Evolutionary conservation across 2,888 invertebrate genomes (phyloP).

Genomic region (Boloria euphrosyne): DNA sequence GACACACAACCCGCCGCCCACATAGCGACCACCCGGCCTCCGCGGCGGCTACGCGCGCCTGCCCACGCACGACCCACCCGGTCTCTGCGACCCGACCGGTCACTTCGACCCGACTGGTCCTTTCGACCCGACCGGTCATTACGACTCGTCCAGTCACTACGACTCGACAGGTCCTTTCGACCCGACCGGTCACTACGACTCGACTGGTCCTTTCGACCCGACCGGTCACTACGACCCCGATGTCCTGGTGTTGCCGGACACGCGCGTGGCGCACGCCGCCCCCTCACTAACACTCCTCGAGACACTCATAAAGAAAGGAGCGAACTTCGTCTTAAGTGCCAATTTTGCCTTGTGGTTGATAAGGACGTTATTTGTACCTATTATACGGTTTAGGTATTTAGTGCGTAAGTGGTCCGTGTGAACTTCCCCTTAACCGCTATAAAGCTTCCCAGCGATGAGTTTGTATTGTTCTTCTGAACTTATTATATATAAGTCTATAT

Average conservation of each 20-base stretch:
- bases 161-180: constrained; percentile 26
- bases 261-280: constrained; percentile 38
- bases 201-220: constrained; percentile 26
- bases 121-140: constrained; percentile 24
- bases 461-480: neutral
- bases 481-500: neutral
- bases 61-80: constrained; percentile 21
- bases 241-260: constrained; percentile 20
- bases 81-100: neutral
- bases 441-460: constrained; percentile 51
- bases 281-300: constrained; percentile 52
- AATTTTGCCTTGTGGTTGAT: constrained; percentile 83
- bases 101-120: constrained; percentile 11
- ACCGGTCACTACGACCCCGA: constrained; percentile 23
- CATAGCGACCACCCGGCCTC: constrained; percentile 59
- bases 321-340: constrained; percentile 79
- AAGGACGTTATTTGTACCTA: constrained; percentile 81
- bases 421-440: constrained; percentile 44
- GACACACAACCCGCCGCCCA: constrained; percentile 71
- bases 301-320: constrained; percentile 62
- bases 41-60: constrained; percentile 29
- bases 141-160: constrained; percentile 30
- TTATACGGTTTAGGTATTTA: constrained; percentile 78
- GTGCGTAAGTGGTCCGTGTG: constrained; percentile 76
- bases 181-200: constrained; percentile 31